Base-by-base conservation (phyloP, 2,797 vertebrate genomes). In the Poliocrania exsul region DNA sequence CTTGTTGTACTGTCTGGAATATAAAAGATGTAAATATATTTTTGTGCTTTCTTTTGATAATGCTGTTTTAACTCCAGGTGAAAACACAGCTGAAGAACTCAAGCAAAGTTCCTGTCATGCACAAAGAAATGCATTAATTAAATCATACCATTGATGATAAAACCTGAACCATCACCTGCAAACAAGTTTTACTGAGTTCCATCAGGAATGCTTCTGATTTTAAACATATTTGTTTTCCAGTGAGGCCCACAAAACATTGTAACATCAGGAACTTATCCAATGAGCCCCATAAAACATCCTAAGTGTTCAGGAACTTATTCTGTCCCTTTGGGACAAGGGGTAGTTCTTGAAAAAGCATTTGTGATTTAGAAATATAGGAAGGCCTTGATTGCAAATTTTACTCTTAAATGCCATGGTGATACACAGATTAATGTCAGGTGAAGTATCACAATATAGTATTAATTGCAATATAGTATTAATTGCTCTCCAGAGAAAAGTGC, bases 1-100 rank as follows among this genome's bases (percentile, higher is more conserved):
- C 67, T 98, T 98, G 95, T 98, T 99, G 97, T 99, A 99, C 53
- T 99, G 98, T 83, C 99, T 99, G 94, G 13, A 95, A 79, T 57
- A 66, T 3, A 16, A 62, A 93, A 60, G 49, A 77, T 33, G 53
- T 2, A 58, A 79, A 95, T 44, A 31, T 0, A 46, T 31, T 23
- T 25, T 17, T 50, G 26, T 61, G 42, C 29, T 49, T 82, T 47
- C 49, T 71, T 87, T 23, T 44, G 53, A 28, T 33, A 57, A 70
- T 15, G 47, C 13, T 69, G 2, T 53, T 85, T 81, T 29, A 92
- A 58, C 35, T 82, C 18, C 61, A 65, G 1, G 6, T 56, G n/a
- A 83, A 91, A 93, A 86, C 16, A 64, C 24, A 81, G 26, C 60
- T 66, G 44, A 53, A 86, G 83, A 93, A 42, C 11, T 80, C 28